Percentiles rank a stretch among this genome's conserved stretches.
These are phyloP conservation scores for Linnaemya vulpina DNA, from an alignment of 2,888 invertebrate species.

Conservation along the genomic window DNA sequence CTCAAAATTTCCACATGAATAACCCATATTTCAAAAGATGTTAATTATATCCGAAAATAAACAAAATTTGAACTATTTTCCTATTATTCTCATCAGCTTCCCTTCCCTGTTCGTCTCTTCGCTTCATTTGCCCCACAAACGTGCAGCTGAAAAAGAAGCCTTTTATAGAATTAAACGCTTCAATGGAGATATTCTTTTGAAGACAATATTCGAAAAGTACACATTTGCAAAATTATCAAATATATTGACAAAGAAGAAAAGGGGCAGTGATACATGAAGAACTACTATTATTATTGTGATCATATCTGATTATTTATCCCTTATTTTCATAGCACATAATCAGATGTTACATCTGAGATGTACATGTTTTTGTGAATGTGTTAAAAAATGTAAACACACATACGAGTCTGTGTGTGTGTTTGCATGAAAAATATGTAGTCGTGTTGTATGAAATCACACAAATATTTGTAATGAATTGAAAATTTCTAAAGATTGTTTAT, in stretches of 20 bases:
- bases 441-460: background rate
- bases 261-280: conserved; percentile 34
- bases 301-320: conserved; percentile 55
- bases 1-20: conserved; percentile 59
- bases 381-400: no score
- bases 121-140: conserved; percentile 14
- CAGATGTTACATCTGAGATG: no score
- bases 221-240: conserved; percentile 52
- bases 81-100: conserved; percentile 23
- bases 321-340: conserved; percentile 27
- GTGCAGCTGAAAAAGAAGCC: conserved; percentile 52
- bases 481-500: conserved; percentile 11
- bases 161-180: conserved; percentile 59
- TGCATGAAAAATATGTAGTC: background rate
- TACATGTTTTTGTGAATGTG: background rate
- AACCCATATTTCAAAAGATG: conserved; percentile 46
- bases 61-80: conserved; percentile 32
- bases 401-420: background rate
- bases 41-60: conserved; percentile 59
- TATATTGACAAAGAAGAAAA: conserved; percentile 20
- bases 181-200: conserved; percentile 59
- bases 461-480: conserved; percentile 34
- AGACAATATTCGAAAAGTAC: conserved; percentile 38
- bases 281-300: conserved; percentile 58
- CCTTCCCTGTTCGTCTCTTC: background rate